Conservation (phyloP, 1,140 invertebrate genomes). For the Myzus persicae region DNA sequence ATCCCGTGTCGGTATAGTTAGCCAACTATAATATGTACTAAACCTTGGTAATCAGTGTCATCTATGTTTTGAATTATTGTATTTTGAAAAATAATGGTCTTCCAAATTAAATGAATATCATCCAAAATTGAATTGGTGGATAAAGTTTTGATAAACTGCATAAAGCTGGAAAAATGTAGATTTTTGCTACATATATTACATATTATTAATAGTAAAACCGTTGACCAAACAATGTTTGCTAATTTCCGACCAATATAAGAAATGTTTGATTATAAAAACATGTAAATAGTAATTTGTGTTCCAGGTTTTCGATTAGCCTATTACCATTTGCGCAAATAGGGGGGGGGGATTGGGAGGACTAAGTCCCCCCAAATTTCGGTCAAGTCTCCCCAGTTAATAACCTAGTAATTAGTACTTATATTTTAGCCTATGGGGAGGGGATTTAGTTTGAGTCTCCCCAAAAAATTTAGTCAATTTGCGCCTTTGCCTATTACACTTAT, state of each 20-base stretch:
- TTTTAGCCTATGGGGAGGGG: too few relatives aligned
- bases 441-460: too few relatives aligned
- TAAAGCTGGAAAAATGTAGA: not conserved
- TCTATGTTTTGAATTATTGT: not conserved
- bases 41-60: not conserved
- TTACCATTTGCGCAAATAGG: too few relatives aligned
- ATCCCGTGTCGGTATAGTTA: not conserved
- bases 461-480: too few relatives aligned
- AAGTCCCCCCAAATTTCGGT: too few relatives aligned
- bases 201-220: not conserved
- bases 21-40: too few relatives aligned
- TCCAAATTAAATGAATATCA: too few relatives aligned
- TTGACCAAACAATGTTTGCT: not conserved
- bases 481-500: too few relatives aligned
- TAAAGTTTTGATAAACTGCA: not conserved
- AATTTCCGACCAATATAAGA: not conserved
- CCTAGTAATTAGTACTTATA: too few relatives aligned
- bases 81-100: not conserved
- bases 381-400: too few relatives aligned
- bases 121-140: not conserved
- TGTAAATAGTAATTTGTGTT: not conserved
- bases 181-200: not conserved
- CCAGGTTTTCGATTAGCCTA: not conserved
- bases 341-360: too few relatives aligned
- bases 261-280: too few relatives aligned